Base-by-base conservation (phyloP, 2,888 invertebrate species). In the Helicoverpa assulta region DNA sequence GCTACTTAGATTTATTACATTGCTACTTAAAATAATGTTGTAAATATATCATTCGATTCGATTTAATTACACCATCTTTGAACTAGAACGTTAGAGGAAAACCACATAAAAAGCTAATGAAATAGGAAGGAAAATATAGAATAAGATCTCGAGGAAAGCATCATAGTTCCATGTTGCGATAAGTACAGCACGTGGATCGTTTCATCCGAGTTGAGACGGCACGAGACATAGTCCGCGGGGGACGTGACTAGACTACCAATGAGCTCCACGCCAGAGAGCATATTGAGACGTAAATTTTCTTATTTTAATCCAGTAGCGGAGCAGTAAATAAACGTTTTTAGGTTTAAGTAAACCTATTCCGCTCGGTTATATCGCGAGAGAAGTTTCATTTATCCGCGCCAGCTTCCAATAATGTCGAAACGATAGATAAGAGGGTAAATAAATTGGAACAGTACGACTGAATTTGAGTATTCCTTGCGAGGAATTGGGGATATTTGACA, bases 191-290 rank as follows among this genome's bases (percentile, higher is more conserved):
- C 87, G 86, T 88, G 88, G 88, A 86, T 83, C 84, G 85, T 87
- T 89, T 88, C 80, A 89, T 86, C 86, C 83, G 81, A 81, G 78
- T 85, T 85, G 80, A 84, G 84, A 67, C 73, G 82, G 87, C 85
- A 87, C 88, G 85, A 88, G 87, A 86, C 87, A 87, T 83, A 84
- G 86, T 83, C 78, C 77, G 78, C 69, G 59, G 73, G 68, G 50
- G 80, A 91, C 93, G 94, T 94, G 93, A 90, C 89, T 76, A 57
- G 89, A 90, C 86, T 92, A 79, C 76, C 82, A 88, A 91, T 87
- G 86, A 87, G 83, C 65, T 66, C 66, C 4, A 6, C 71, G 78
- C 82, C 75, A 81, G 81, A 85, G 79, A 80, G 85, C 86, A 88
- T 90, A 90, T 90, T 89, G 88, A 90, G 86, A 90, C 84, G 83